Evolutionary conservation across 2,888 invertebrate species (phyloP), one percentile per base, ranked within the genome.

Genomic region (Stegophylla sp.): DNA sequence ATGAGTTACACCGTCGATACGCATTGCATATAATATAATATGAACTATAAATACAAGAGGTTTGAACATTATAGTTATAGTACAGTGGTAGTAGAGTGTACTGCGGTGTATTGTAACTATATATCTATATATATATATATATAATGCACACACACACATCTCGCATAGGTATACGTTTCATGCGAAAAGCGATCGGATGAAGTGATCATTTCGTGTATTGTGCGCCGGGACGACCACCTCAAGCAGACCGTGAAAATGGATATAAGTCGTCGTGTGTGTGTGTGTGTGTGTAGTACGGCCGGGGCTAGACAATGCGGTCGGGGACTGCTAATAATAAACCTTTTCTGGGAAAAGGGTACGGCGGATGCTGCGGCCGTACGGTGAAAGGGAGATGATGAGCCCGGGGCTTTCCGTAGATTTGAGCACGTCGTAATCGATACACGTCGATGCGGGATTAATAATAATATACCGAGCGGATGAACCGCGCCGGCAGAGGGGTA

Each of bases 391-490:
- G 48, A 20, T 45, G n/a, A 77, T 12, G 34, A 20, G 59, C 66
- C 56, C 43, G 1, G 26, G 67, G 69, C 69, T 79, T 79, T 79
- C 79, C 79, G 69, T 79, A 59, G 79, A 71, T 79, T 61, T 79
- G 61, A 61, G 34, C 79, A 61, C 23, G 79, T 79, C 79, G 69
- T 61, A 69, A 79, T 61, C 79, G 79, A 79, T 79, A 79, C 59
- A 41, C 48, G 79, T 79, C 79, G 79, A 79, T 79, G 23, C n/a
- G 51, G 67, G 69, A 75, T 75, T 75, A 75, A 75, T 34, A 69
- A 51, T 34, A 69, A 51, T 45, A 15, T 23, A 13, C 53, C 12
- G 67, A 67, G 45, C 69, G n/a, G 69, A 79, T 51, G 79, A 48
- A 79, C 79, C 69, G 48, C 48, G 48, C 15, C 67, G 23, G 61